Base-by-base conservation (phyloP, 1,140 invertebrate species). In the Mesaphorura yosii region DNA sequence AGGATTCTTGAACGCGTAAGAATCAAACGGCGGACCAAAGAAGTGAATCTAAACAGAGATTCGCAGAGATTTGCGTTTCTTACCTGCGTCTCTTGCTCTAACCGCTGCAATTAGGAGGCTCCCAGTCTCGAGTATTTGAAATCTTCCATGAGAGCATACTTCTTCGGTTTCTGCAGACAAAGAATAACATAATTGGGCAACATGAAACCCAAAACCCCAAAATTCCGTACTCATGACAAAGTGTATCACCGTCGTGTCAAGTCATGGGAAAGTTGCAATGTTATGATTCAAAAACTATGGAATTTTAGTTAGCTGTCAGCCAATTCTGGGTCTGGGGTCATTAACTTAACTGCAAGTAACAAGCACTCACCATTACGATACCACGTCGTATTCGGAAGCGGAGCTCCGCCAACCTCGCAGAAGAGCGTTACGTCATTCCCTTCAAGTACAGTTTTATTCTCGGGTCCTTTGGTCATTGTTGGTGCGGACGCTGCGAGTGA, bases 361-460 rank as follows among this genome's bases (percentile, higher is more conserved):
- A 41, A 25, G 4, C 47, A 62, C 74, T 73, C 76, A 89, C 88
- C 85, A 70, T 88, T 85, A 66, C 82, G 85, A 64, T 83, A 80
- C 92, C 92, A 97, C 6, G 86, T 86, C n/a, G 85, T 77, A 65
- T 86, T 89, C 2, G 92, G 91, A 55, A 79, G 77, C 15, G 91
- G 91, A 1, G 91, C 88, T 31, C 90, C 91, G 26, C 80, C 78
- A 12, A 57, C 53, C 37, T 62, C 60, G 70, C 92, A 96, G 19
- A 73, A 77, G 49, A 96, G 76, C 19, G 83, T 84, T 29, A 84
- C 88, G 73, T 93, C 88, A 70, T 89, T 88, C 19, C 88, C 88
- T 70, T 93, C 90, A 53, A 93, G 70, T 51, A 92, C 82, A 2
- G 89, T 94, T 17, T 83, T 68, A 75, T 95, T 92, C 66, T 81